Evolutionary conservation across 2,888 invertebrate species (phyloP).

Genomic region (Laothoe populi): DNA sequence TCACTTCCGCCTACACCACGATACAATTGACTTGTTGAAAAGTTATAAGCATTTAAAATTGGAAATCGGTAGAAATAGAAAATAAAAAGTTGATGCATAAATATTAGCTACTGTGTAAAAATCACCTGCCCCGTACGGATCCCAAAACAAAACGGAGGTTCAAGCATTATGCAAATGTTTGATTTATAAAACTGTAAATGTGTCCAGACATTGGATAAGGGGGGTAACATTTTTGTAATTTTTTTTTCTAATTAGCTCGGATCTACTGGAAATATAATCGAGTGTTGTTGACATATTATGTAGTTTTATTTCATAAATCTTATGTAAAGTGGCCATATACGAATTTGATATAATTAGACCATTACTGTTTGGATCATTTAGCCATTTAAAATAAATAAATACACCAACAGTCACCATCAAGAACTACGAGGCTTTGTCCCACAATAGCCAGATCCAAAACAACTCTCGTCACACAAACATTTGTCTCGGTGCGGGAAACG

Average conservation of each 20-base stretch:
- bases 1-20: neutral
- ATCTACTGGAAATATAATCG: conserved; percentile 63
- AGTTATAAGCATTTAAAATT: conserved; percentile 13
- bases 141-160: conserved; percentile 15
- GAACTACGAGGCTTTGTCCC: no score
- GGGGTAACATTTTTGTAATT: conserved; percentile 43
- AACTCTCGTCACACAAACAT: no score
- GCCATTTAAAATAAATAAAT: no score
- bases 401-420: no score
- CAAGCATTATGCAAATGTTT: conserved; percentile 15
- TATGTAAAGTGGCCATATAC: neutral
- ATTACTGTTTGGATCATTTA: no score
- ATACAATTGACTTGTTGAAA: neutral
- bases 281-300: conserved; percentile 61
- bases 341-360: no score
- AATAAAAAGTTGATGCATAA: neutral
- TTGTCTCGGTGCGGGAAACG: no score
- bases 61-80: neutral
- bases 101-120: neutral
- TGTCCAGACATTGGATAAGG: conserved; percentile 9
- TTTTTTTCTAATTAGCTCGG: conserved; percentile 48
- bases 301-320: conserved; percentile 45
- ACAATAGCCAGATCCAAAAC: no score
- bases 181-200: conserved; percentile 6
- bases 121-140: conserved; percentile 21